Evolutionary conservation across 2,888 invertebrate species (phyloP).

Genomic region (Hydroisotoma schaefferi): DNA sequence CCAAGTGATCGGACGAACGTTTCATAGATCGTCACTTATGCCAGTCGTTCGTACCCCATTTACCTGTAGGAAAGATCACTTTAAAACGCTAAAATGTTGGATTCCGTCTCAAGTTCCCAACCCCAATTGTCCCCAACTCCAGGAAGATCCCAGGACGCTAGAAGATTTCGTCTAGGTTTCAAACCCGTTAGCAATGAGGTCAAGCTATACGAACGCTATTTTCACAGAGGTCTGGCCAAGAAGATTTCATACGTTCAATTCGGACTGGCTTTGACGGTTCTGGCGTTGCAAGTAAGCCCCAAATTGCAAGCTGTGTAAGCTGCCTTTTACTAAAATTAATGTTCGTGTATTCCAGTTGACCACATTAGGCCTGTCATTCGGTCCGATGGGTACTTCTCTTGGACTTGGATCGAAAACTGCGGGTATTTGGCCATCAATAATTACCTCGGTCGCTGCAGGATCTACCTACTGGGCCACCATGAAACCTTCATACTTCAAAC

Average conservation of each 20-base stretch:
- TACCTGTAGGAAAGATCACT: too few relatives aligned
- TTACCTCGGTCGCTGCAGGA: slow-evolving; percentile 14
- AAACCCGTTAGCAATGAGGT: slow-evolving; percentile 12
- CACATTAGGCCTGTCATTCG: slow-evolving; percentile 16
- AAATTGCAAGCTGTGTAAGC: neutral
- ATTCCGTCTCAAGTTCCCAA: too few relatives aligned
- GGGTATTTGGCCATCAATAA: slow-evolving; percentile 19
- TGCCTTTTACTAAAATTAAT: neutral
- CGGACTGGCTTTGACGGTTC: slow-evolving; percentile 6
- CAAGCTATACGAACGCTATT: slow-evolving; percentile 17
- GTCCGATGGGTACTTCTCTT: neutral
- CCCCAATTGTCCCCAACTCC: too few relatives aligned
- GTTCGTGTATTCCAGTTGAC: slow-evolving; percentile 3
- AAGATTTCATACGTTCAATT: slow-evolving; percentile 13
- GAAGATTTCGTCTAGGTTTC: slow-evolving; percentile 5
- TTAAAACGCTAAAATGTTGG: too few relatives aligned
- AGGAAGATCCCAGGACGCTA: neutral
- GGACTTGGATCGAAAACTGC: neutral
- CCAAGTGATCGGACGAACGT: too few relatives aligned
- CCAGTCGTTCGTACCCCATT: too few relatives aligned
- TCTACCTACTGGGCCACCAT: slow-evolving; percentile 16
- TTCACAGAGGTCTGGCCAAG: slow-evolving; percentile 18
- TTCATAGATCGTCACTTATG: too few relatives aligned
- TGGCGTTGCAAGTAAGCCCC: slow-evolving; percentile 14
- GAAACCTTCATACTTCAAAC: slow-evolving; percentile 17